Evolutionary conservation across 1,140 invertebrate genomes (phyloP).

Genomic region (honey bee (Apis mellifera)): Amel_HAv3.1 CM009937.2:3266501-3267000

Average conservation of each 20-base stretch:
- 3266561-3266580: slow-evolving; percentile 66
- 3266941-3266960: neutral
- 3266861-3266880: slow-evolving; percentile 69
- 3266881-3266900: slow-evolving; percentile 73
- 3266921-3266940: too few relatives aligned
- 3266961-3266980: slow-evolving; percentile 34
- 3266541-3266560: slow-evolving; percentile 67
- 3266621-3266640: neutral
- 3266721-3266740: slow-evolving; percentile 68
- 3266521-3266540: slow-evolving; percentile 68
- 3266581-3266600: slow-evolving; percentile 60
- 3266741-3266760: slow-evolving; percentile 70
- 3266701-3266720: slow-evolving; percentile 66
- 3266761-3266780: neutral
- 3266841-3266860: slow-evolving; percentile 68
- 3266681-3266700: slow-evolving; percentile 70
- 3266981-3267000: neutral
- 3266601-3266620: neutral
- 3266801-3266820: neutral
- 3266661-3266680: slow-evolving; percentile 60
- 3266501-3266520: slow-evolving; percentile 61
- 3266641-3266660: slow-evolving; percentile 59
- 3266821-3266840: slow-evolving; percentile 70
- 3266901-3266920: slow-evolving; percentile 15
- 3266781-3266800: neutral